These are phyloP conservation scores for Odontomachus brunneus DNA, from an alignment of 1,140 invertebrate species.

Conservation along the genomic window DNA sequence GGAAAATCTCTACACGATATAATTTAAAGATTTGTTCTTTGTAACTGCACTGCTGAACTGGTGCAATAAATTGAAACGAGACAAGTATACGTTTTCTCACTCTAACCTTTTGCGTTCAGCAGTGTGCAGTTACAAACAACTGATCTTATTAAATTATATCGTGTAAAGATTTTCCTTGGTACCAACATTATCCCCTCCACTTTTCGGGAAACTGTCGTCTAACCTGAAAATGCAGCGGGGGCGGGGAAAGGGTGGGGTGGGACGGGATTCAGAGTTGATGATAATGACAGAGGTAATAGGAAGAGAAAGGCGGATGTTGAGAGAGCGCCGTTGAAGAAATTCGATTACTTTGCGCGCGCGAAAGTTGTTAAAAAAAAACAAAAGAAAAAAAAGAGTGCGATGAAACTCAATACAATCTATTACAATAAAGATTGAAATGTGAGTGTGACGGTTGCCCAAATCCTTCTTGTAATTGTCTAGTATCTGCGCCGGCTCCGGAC, in stretches of 20 bases:
- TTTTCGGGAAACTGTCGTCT: no score
- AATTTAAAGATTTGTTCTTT: no score
- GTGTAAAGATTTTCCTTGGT: no score
- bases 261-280: not conserved
- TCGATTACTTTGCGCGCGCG: not conserved
- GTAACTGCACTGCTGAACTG: no score
- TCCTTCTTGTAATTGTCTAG: constrained; percentile 53
- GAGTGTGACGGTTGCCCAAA: constrained; percentile 65
- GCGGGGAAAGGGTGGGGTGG: not conserved
- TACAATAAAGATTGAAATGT: constrained; percentile 70
- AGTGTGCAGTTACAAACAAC: no score
- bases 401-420: constrained; percentile 71
- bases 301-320: not conserved
- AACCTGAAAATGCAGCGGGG: not conserved
- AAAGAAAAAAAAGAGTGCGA: constrained; percentile 56
- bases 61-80: no score
- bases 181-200: no score
- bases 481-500: constrained; percentile 10
- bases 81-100: no score
- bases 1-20: no score
- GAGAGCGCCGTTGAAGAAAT: not conserved
- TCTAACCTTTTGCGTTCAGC: no score
- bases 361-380: constrained; percentile 62
- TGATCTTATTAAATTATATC: no score
- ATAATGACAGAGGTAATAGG: not conserved